Evolutionary conservation across 2,113 vertebrate species (phyloP).

Genomic region (Brachionichthys hirsutus): DNA sequence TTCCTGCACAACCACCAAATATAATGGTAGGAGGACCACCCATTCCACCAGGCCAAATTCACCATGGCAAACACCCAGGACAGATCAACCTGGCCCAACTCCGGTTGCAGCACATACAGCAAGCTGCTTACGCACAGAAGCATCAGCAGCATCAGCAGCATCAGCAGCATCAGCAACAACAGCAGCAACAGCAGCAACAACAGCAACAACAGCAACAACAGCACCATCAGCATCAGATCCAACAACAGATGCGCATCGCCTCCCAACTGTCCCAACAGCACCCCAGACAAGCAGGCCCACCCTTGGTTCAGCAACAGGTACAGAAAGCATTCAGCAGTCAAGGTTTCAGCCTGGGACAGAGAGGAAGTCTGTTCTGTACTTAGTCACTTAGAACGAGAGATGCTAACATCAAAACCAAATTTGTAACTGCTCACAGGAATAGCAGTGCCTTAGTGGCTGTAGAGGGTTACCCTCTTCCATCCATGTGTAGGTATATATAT

Average conservation of each 20-base stretch:
- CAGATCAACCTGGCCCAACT: conserved; percentile 98
- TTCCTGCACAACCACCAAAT: conserved; percentile 84
- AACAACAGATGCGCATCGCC: conserved; percentile 91
- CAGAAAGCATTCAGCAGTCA: background rate
- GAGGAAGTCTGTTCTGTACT: background rate
- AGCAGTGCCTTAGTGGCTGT: too few species aligned
- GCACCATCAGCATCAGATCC: conserved; percentile 86
- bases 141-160: conserved; percentile 89
- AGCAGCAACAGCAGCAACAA: conserved; percentile 84
- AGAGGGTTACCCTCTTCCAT: too few species aligned
- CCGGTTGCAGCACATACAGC: conserved; percentile 95
- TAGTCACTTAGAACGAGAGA: background rate
- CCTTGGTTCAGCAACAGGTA: conserved; percentile 92
- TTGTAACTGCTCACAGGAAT: background rate
- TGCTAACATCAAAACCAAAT: background rate
- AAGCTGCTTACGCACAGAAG: conserved; percentile 85
- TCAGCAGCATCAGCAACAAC: conserved; percentile 82
- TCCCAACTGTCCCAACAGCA: conserved; percentile 88
- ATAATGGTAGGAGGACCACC: conserved; percentile 87
- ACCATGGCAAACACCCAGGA: conserved; percentile 85
- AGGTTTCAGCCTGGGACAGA: background rate
- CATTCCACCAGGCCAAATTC: conserved; percentile 87
- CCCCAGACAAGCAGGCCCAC: conserved; percentile 82
- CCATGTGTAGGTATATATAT: too few species aligned
- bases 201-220: conserved; percentile 85